A percentile compares a stretch with the other conserved stretches of the same genome.
Conservation (phyloP, 1,140 invertebrate genomes). For the Magallana gigas region DNA sequence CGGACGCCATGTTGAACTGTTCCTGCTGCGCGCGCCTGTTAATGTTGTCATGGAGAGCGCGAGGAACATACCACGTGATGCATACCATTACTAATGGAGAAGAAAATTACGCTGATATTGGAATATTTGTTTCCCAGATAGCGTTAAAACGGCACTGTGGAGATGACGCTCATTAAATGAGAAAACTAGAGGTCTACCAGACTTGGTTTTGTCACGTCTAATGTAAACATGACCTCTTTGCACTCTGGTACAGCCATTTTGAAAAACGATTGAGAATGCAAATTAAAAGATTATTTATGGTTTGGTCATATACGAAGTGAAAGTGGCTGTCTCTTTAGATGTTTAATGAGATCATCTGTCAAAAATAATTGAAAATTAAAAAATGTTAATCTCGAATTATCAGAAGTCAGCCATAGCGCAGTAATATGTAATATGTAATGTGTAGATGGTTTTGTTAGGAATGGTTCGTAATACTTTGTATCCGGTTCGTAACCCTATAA, state of each 20-base stretch:
- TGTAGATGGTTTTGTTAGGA: too few species aligned
- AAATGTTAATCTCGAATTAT: too few species aligned
- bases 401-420: too few species aligned
- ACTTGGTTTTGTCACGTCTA: slow-evolving; percentile 23
- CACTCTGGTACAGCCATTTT: slow-evolving; percentile 5
- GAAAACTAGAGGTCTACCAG: neutral
- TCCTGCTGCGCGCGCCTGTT: neutral
- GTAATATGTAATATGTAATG: too few species aligned
- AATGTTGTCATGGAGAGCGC: slow-evolving; percentile 25
- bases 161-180: slow-evolving; percentile 30
- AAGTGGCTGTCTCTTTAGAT: too few species aligned
- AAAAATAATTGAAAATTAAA: too few species aligned
- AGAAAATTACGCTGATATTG: slow-evolving; percentile 23
- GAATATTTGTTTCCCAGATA: slow-evolving; percentile 32
- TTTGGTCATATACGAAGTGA: too few species aligned
- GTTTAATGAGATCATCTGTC: too few species aligned
- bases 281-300: too few species aligned
- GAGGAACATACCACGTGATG: slow-evolving; percentile 4
- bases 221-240: slow-evolving; percentile 18
- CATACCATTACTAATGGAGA: slow-evolving; percentile 21
- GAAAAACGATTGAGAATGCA: neutral
- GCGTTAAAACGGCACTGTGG: neutral
- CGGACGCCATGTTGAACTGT: slow-evolving; percentile 17
- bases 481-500: too few species aligned
- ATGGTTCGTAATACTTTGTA: too few species aligned